Base-by-base conservation (phyloP, 2,113 vertebrate genomes). In the Sebastes schlegelii region DNA sequence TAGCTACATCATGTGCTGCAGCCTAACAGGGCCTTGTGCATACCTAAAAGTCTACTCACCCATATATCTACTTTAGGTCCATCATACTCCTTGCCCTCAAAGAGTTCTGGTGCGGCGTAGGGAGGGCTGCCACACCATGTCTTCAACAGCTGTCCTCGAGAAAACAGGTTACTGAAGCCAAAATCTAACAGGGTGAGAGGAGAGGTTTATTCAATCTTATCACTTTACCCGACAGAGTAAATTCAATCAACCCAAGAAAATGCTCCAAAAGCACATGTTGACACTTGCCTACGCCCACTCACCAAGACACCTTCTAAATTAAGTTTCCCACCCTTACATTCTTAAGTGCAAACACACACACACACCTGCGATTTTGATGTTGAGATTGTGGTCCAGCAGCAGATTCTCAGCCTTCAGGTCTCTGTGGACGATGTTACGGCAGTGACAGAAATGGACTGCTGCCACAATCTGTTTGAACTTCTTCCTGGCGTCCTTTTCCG, bases 401-500 rank as follows among this genome's bases (percentile, higher is more conserved):
- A 99, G 95, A 65, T 99, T 99, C 92, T 99, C 98, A 4, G 98
- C 98, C 93, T 99, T 99, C 92, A 99, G 93, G 91, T 99, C 98
- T 88, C 98, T 92, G 94, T 99, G 98, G 74, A 99, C 98, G 3
- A 99, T 99, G 80, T 97, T 98, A 34, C 97, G 96, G 61, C 98
- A 99, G 95, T 99, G 98, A 73, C 98, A 99, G 79, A 99, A 99
- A 92, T 99, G 97, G 51, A 99, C 98, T 0, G 98, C 98, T 3
- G 98, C 97, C 54, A 99, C 97, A 0, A 99, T 99, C 91, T 99
- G 98, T 88, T 99, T 99, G 93, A 99, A 99, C 92, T 99, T 99
- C 74, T 96, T 96, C 54, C 98, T 96, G 40, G 98, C 98, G 64
- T 99, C 98, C 89, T 99, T 99, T 91, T 99, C 98, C 0, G 98